Percentiles rank a stretch among this genome's conserved stretches.
Evolutionary conservation across 2,797 vertebrate species (phyloP).

Genomic region (Pelodytes ibericus): DNA sequence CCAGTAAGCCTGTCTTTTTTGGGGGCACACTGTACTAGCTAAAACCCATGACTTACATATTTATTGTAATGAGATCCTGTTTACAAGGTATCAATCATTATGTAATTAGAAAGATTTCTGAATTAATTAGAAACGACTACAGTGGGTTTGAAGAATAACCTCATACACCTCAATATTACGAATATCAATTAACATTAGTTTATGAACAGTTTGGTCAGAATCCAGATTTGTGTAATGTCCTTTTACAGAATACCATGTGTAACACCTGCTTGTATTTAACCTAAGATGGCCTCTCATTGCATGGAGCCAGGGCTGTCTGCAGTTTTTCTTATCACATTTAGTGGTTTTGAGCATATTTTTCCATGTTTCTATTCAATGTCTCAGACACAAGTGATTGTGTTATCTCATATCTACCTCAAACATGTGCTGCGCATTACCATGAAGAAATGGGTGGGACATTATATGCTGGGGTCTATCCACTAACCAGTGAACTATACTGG

Average conservation of each 20-base stretch:
- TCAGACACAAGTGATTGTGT: background rate
- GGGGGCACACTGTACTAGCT: too few relatives aligned
- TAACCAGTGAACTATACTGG: too few relatives aligned
- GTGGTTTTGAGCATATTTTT: background rate
- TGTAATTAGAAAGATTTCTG: too few relatives aligned
- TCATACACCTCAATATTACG: background rate
- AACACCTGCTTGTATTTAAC: background rate
- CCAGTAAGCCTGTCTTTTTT: too few relatives aligned
- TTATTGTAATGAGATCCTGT: too few relatives aligned
- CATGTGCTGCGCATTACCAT: background rate
- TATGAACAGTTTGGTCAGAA: background rate
- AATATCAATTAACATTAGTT: background rate
- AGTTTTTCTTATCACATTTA: background rate
- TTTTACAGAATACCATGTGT: background rate
- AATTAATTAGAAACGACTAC: too few relatives aligned
- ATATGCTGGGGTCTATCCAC: too few relatives aligned
- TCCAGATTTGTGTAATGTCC: background rate
- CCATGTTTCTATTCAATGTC: background rate
- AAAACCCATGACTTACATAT: too few relatives aligned
- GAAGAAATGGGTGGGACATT: too few relatives aligned
- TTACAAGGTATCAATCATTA: too few relatives aligned
- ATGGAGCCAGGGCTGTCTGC: slow-evolving; percentile 1
- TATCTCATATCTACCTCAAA: slow-evolving; percentile 1
- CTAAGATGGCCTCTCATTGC: background rate
- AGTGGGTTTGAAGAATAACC: background rate